A percentile compares a stretch with the other conserved stretches of the same genome.
phyloP scores from a whole-genome alignment of 2,113 vertebrate genomes.

The Rhabdornis inornatus region DNA sequence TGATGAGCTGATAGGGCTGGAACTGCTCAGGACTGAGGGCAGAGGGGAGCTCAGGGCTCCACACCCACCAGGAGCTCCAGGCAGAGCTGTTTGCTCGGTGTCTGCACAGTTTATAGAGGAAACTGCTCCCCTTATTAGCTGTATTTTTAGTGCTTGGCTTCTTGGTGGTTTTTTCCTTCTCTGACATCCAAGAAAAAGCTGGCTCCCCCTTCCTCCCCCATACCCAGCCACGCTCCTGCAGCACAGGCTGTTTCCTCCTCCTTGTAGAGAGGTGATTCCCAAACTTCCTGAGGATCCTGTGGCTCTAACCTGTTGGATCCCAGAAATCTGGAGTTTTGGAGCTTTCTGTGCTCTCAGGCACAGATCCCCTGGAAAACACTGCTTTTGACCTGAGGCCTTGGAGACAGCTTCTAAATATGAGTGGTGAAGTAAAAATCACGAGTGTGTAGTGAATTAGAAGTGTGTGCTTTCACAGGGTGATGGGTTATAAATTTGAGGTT shows the following conservation, averaged over 20 bases:
- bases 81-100: not conserved
- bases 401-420: too few species aligned
- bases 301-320: not conserved
- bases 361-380: too few species aligned
- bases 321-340: too few species aligned
- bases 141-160: not conserved
- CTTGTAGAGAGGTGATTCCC: not conserved
- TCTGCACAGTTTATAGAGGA: not conserved
- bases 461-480: too few species aligned
- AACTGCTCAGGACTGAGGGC: not conserved
- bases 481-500: too few species aligned
- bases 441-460: too few species aligned
- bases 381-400: too few species aligned
- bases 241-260: not conserved
- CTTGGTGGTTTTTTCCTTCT: not conserved
- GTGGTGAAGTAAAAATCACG: too few species aligned
- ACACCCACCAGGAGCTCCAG: not conserved
- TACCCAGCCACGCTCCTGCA: not conserved
- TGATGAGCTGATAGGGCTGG: not conserved
- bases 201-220: not conserved
- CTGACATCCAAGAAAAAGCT: not conserved
- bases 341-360: too few species aligned
- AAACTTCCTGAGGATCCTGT: accelerated
- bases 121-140: not conserved
- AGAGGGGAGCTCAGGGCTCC: not conserved